These are phyloP conservation scores for Pithecia hirsuta DNA, from an alignment of 2,797 vertebrate species.

Conservation along the genomic window DNA sequence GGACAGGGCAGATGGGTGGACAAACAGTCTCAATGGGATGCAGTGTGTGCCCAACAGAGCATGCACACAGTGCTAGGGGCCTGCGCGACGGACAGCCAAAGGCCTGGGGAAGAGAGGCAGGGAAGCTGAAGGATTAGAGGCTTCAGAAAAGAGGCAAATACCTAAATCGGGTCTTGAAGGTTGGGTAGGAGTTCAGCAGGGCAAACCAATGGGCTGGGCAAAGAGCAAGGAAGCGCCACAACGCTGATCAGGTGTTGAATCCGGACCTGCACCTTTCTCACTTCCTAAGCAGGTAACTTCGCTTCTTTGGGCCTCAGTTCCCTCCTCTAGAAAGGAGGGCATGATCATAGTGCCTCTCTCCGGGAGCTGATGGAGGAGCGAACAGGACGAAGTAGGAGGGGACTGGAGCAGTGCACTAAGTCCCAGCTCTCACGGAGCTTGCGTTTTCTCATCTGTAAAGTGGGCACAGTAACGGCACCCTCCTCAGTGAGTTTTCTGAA, in stretches of 20 bases:
- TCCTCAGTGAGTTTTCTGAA: neutral
- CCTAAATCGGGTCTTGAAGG: neutral
- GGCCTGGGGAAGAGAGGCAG: neutral
- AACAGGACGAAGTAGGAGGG: neutral
- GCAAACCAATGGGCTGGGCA: fast-evolving
- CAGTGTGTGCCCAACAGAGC: neutral
- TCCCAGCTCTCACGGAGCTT: neutral
- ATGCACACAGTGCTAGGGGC: fast-evolving
- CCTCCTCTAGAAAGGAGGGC: neutral
- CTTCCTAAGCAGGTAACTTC: neutral
- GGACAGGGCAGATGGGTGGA: neutral
- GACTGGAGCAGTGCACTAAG: neutral
- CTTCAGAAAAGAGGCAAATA: neutral
- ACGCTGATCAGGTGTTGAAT: neutral
- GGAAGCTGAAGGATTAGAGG: neutral
- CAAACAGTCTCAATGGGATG: neutral
- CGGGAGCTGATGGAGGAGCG: neutral
- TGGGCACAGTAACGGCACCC: fast-evolving
- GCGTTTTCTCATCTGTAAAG: neutral
- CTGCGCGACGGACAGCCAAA: neutral
- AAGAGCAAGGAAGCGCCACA: neutral
- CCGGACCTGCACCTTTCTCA: too few species aligned
- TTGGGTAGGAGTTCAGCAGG: neutral
- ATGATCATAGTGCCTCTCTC: neutral
- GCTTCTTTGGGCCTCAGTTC: neutral